Base-by-base conservation (phyloP, 53 echinoderm and acorn worm species). In the Zoroaster sp. region DNA sequence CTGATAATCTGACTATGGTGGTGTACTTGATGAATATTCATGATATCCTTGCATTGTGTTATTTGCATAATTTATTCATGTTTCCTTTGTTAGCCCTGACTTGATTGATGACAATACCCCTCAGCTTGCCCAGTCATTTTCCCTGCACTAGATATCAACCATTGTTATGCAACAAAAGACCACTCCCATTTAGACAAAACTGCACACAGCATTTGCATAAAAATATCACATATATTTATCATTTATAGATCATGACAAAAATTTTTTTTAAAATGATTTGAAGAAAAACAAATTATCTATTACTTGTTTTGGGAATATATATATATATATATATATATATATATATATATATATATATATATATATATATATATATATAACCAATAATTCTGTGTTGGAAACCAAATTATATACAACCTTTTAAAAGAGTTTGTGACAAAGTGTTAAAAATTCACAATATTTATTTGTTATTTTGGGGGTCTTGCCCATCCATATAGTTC, bases 1-100 rank as follows among this genome's bases (percentile, higher is more conserved):
- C n/a, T n/a, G n/a, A n/a, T n/a, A 59, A 1, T 59, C 23, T 59
- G 63, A 59, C 6, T 76, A 34, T 28, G 67, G 7, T 66, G 65
- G 80, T 80, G 40, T 6, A 81, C 67, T 66, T 42, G 68, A 81
- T 81, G 67, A 66, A 67, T 68, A 67, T 81, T 81, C 81, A 81
- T 73, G 42, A 73, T 41, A 75, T 75, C 47, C 33, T 81, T 81
- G 81, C 81, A 66, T 81, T 81, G 66, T 67, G 67, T 43, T 20
- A 40, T 81, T 81, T 81, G 42, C 81, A 67, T 81, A 67, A 42
- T 41, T 67, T 40, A 67, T 54, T 35, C 78, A 49, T 59, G 53
- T 80, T 44, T 66, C 32, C 28, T 68, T 40, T 67, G 66, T 67
- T 15, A 42, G 36, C 67, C 81, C 76, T 66, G 67, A 81, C 63